Base-by-base conservation (phyloP, 2,797 vertebrate genomes). In the Galagoides demidoff region DNA sequence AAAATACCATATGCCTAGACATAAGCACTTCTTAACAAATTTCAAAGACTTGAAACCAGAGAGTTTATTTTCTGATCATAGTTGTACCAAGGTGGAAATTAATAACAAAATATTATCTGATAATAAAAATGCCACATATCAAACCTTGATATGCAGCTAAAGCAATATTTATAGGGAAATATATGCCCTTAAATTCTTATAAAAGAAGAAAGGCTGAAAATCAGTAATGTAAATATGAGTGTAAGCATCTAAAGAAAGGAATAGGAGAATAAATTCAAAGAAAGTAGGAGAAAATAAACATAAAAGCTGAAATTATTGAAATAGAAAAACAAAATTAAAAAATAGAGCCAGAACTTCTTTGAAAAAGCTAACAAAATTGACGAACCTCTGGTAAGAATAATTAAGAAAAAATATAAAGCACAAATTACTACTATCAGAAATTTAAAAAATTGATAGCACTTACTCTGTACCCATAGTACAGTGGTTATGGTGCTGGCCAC, bases 221-320 rank as follows among this genome's bases (percentile, higher is more conserved):
- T 92, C 17, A 84, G n/a, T 84, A 29, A 77, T 73, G 34, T 85
- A 61, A 84, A 73, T 10, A 55, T 84, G 7, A 70, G 9, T 66
- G 27, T 55, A 13, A 76, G 29, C 29, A 39, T 85, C 52, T 73
- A 31, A 49, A 71, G 16, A 74, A 61, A 43, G 29, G 11, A 61
- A 76, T 10, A 68, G 13, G 2, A 19, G 25, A 82, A n/a, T 39
- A 87, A 88, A 85, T n/a, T 70, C 17, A 85, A 79, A 63, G 49
- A 61, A 94, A 57, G 31, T 57, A 66, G 11, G 78, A 63, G n/a
- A 78, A 87, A 55, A 90, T 43, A 63, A 95, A 93, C 12, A 79
- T 37, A 61, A 59, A 52, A 66, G 31, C n/a, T 82, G 66, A 89
- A 93, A 49, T 83, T 4, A 85, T 20, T 87, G 37, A 52, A 89